Evolutionary conservation across 2,113 vertebrate species (phyloP), one percentile per base, ranked within the genome.

Genomic region (Sarotherodon lohbergeri): DNA sequence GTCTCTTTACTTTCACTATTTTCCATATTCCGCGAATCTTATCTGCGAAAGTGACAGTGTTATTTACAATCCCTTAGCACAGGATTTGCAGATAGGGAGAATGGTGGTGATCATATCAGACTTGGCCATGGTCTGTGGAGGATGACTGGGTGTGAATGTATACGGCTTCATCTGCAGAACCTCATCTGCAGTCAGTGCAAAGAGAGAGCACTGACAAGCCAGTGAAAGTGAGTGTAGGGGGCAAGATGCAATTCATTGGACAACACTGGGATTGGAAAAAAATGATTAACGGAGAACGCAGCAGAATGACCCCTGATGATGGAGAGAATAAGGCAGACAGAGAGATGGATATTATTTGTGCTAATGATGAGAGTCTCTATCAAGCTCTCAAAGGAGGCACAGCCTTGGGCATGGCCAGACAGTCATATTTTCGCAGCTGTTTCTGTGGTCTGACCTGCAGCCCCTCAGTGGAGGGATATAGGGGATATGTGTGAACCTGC

Each of bases 361-460:
- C 82, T 94, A 93, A 95, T 94, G 91, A 92, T 87, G 81, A 85
- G 86, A 80, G 68, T 48, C 91, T 90, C 86, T 50, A 14, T 52
- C 84, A 81, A 16, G 80, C 85, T 84, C 91, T 92, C 86, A 11
- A 88, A 87, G 91, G 92, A 91, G 86, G 29, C n/a, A 24, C 88
- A 88, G 94, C 94, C 94, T 91, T 90, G 88, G 92, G 95, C 94
- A 73, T 34, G 34, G 66, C 86, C 91, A 91, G 89, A 27, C 87
- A 39, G 89, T 80, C 91, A 93, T 94, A 93, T 94, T 94, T 93
- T 88, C 92, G 81, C 94, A 95, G 93, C 93, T 95, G 95, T 93
- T 94, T 88, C 89, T 89, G 86, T 73, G 81, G 56, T 87, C 73
- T 93, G 94, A 95, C 91, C 90, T 92, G 86, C 89, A 91, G 89